Evolutionary conservation across 2,113 vertebrate species (phyloP).

Genomic region (Erpornis zantholeuca): DNA sequence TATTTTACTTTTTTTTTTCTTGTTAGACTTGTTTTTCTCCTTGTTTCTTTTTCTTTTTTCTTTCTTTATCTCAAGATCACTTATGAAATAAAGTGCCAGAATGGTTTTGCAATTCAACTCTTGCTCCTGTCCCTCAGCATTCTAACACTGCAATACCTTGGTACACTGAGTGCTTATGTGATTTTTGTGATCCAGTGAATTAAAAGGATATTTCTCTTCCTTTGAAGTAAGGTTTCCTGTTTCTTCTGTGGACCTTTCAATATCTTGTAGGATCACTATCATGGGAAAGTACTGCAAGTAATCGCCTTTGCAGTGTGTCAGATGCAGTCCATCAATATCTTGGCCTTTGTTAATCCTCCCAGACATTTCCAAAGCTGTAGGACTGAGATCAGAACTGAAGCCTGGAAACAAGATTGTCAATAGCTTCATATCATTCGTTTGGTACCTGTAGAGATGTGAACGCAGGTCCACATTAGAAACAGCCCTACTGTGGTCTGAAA

Average conservation of each 20-base stretch:
- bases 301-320: not conserved
- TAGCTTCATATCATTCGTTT: not conserved
- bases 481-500: not conserved
- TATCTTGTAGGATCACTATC: not conserved
- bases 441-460: not conserved
- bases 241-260: not conserved
- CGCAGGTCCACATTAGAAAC: not conserved
- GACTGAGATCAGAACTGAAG: not conserved
- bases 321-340: not conserved
- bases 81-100: not conserved
- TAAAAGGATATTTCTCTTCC: not conserved
- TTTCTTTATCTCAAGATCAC: not conserved
- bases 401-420: constrained; percentile 7
- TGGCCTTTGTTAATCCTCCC: not conserved
- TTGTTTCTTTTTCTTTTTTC: not conserved
- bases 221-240: not conserved
- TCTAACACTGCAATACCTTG: not conserved
- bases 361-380: not conserved
- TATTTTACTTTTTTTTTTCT: not conserved
- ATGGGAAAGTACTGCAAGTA: not conserved
- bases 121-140: not conserved
- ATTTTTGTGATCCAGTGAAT: not conserved
- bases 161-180: not conserved
- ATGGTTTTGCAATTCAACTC: not conserved
- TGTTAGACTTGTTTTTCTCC: accelerated